Conservation (phyloP, 2,797 vertebrate genomes). For the Tokudaia tokunoshimensis region DNA sequence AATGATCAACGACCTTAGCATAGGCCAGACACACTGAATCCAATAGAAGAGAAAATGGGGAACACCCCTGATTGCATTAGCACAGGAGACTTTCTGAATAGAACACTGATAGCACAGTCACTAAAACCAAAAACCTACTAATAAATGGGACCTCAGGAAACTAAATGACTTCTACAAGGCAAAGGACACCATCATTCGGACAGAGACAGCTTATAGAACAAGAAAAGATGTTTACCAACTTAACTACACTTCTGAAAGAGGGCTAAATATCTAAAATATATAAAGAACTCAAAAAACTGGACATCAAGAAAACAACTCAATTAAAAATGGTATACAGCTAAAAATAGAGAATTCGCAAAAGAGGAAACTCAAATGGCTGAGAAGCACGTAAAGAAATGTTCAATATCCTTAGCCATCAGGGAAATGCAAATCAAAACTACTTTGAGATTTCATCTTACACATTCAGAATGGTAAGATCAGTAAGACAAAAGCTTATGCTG, state of each 20-base stretch:
- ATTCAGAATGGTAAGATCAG: background rate
- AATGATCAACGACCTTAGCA: background rate
- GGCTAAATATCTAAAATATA: background rate
- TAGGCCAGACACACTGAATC: background rate
- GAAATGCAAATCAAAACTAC: background rate
- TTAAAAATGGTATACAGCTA: background rate
- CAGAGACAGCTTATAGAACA: background rate
- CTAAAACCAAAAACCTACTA: background rate
- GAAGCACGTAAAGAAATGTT: background rate
- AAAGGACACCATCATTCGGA: background rate
- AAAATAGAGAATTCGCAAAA: background rate
- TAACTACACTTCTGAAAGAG: background rate
- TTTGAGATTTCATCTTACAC: background rate
- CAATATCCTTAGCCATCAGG: background rate
- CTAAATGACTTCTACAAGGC: background rate
- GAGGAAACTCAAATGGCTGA: background rate
- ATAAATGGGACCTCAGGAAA: background rate
- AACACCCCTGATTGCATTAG: background rate
- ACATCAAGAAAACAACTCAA: background rate
- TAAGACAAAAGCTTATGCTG: background rate
- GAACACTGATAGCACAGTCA: no score
- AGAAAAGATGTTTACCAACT: background rate
- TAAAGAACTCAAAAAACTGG: background rate
- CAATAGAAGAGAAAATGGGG: background rate
- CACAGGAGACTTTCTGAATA: background rate